These are phyloP conservation scores for Rhyacophila evoluta DNA, from an alignment of 2,888 invertebrate genomes.

Conservation along the genomic window DNA sequence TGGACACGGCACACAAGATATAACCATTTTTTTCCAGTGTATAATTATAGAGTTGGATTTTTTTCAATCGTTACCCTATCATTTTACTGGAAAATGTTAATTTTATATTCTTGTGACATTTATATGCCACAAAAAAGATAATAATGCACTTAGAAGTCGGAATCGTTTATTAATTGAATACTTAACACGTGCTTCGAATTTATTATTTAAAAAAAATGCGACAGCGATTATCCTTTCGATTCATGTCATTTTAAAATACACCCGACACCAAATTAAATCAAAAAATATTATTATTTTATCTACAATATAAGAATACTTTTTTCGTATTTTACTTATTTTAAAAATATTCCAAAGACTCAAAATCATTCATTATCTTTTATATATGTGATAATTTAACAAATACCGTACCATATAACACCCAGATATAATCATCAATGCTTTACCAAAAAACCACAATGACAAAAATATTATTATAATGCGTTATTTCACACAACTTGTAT, in stretches of 20 bases:
- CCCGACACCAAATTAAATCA: too few relatives aligned
- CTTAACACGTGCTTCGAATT: neutral
- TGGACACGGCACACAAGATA: constrained; percentile 43
- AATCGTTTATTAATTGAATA: constrained; percentile 22
- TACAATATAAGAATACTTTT: too few relatives aligned
- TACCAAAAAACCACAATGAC: neutral
- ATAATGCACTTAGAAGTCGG: neutral
- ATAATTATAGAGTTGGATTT: constrained; percentile 36
- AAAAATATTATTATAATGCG: neutral
- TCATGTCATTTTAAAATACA: too few relatives aligned
- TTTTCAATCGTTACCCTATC: constrained; percentile 45
- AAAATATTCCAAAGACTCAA: too few relatives aligned
- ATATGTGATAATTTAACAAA: too few relatives aligned
- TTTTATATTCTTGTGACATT: constrained; percentile 33
- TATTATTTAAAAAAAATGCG: too few relatives aligned
- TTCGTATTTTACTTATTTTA: too few relatives aligned
- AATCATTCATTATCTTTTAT: too few relatives aligned
- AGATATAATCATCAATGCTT: neutral
- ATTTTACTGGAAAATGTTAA: constrained; percentile 47
- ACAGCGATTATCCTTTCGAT: too few relatives aligned
- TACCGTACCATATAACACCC: too few relatives aligned
- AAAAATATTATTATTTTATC: too few relatives aligned
- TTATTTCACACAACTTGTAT: neutral
- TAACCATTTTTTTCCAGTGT: constrained; percentile 35
- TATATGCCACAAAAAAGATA: constrained; percentile 1